Conservation (phyloP, 2,797 vertebrate species). For the Mus spretus region DNA sequence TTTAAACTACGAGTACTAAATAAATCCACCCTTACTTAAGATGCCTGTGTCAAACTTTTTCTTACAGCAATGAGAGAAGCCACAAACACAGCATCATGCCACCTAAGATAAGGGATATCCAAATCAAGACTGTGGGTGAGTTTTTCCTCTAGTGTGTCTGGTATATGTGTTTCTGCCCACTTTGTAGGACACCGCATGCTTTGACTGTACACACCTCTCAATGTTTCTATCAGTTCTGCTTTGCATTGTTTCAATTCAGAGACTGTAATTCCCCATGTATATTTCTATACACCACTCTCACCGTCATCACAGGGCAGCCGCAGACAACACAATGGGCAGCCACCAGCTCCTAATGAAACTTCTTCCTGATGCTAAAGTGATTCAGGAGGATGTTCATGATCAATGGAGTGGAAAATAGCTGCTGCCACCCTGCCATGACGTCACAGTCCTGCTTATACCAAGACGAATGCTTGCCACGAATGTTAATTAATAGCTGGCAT, state of each 20-base stretch:
- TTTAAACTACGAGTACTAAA: neutral
- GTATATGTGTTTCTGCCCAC: too few relatives aligned
- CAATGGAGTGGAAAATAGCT: neutral
- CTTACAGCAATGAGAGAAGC: neutral
- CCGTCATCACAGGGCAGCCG: fast-evolving
- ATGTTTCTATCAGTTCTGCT: neutral
- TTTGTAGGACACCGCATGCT: fast-evolving
- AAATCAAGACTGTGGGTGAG: neutral
- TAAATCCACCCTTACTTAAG: neutral
- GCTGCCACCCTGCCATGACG: fast-evolving
- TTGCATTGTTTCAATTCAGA: fast-evolving
- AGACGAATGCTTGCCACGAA: neutral
- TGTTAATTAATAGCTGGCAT: neutral
- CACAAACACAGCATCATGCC: too few relatives aligned
- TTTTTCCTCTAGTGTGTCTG: neutral
- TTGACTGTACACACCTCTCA: neutral
- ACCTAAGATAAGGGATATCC: neutral
- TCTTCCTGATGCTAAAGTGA: too few relatives aligned
- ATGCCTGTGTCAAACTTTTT: neutral
- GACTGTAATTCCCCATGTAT: fast-evolving
- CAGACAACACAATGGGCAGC: fast-evolving
- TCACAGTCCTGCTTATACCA: neutral
- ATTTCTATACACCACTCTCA: fast-evolving
- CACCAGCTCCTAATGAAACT: neutral
- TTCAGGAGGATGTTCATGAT: neutral